These are phyloP conservation scores for Acleris literana DNA, from an alignment of 2,888 invertebrate genomes.

Conservation along the genomic window DNA sequence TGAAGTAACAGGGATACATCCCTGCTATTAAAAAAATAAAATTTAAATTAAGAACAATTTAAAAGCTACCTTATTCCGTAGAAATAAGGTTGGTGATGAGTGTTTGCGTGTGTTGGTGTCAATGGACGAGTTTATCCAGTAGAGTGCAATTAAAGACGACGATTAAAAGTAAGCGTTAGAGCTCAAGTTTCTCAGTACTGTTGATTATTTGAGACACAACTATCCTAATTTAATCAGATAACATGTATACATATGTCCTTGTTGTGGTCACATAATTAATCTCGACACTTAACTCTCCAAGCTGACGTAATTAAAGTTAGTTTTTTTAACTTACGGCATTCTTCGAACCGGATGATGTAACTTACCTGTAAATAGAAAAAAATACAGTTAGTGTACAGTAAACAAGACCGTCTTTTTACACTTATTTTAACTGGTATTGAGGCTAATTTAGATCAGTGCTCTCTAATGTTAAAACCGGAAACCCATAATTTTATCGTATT, in stretches of 20 bases:
- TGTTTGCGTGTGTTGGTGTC: conserved; percentile 24
- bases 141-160: conserved; percentile 49
- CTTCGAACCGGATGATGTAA: conserved; percentile 34
- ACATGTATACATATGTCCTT: conserved; percentile 30
- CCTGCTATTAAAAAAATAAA: conserved; percentile 24
- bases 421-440: no score
- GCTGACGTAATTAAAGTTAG: conserved; percentile 15
- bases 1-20: conserved; percentile 27
- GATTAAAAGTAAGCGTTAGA: conserved; percentile 51
- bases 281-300: conserved; percentile 8
- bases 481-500: no score
- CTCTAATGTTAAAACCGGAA: no score
- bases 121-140: conserved; percentile 41
- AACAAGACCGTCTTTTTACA: no score
- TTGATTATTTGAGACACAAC: conserved; percentile 39
- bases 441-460: no score
- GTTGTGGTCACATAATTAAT: conserved; percentile 17
- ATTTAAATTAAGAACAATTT: neutral
- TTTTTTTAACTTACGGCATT: conserved; percentile 7
- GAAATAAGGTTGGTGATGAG: conserved; percentile 6
- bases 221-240: conserved; percentile 51
- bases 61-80: conserved; percentile 7
- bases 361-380: conserved; percentile 47
- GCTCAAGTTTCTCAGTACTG: conserved; percentile 46
- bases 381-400: neutral